Evolutionary conservation across 1,140 invertebrate species (phyloP).

Genomic region (Ips nitidus): DNA sequence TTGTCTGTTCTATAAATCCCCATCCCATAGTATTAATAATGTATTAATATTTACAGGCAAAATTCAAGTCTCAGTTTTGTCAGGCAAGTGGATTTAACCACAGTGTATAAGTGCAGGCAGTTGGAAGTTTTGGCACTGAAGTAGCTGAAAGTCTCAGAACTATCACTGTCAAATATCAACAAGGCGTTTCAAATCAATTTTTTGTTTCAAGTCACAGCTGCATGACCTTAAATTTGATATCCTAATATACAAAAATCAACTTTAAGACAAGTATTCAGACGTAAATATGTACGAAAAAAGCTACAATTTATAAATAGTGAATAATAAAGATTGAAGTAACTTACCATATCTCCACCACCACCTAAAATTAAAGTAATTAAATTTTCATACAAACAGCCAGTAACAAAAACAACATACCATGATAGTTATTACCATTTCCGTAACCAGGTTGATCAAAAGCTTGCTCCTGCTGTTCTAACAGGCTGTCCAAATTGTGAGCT

Average conservation of each 20-base stretch:
- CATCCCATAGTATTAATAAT: not conserved
- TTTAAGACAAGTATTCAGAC: slow-evolving; percentile 1
- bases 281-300: not conserved
- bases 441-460: slow-evolving; percentile 36
- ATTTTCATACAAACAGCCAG: not conserved
- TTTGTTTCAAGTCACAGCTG: too few species aligned
- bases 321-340: not conserved
- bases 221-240: not conserved
- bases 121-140: slow-evolving; percentile 17
- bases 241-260: not conserved
- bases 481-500: slow-evolving; percentile 50
- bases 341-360: slow-evolving; percentile 25
- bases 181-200: slow-evolving; percentile 9
- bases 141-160: slow-evolving; percentile 15
- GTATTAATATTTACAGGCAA: too few species aligned
- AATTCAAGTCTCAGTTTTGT: too few species aligned
- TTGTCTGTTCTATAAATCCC: not conserved
- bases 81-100: too few species aligned
- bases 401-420: slow-evolving; percentile 1
- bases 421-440: slow-evolving; percentile 7
- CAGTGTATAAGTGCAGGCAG: too few species aligned
- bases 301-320: too few species aligned
- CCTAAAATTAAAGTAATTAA: slow-evolving; percentile 14
- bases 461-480: slow-evolving; percentile 50
- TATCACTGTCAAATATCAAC: slow-evolving; percentile 7